phyloP scores from a whole-genome alignment of 2,113 vertebrate species.

The Paedocypris sp. region DNA sequence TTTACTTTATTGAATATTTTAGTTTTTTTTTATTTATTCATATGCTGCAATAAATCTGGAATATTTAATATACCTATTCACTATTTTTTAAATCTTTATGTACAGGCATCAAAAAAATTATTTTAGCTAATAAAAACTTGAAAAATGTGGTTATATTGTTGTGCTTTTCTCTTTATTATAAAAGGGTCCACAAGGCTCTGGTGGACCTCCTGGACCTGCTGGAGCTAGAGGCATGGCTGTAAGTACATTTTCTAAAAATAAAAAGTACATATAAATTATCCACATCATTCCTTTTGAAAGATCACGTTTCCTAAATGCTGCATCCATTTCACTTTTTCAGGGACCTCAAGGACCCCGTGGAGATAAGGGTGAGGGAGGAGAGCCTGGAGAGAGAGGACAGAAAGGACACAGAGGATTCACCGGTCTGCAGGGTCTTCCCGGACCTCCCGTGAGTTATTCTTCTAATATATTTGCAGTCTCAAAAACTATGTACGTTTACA shows the following conservation, averaged over 20 bases:
- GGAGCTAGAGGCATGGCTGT: constrained; percentile 89
- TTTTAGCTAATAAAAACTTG: no score
- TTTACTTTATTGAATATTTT: background rate
- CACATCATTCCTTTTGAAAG: no score
- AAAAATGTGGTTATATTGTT: background rate
- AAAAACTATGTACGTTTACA: background rate
- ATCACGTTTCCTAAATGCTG: background rate
- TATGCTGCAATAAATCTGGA: no score
- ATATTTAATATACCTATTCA: no score
- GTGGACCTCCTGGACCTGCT: constrained; percentile 78
- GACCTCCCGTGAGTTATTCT: constrained; percentile 80
- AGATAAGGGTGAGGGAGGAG: constrained; percentile 92
- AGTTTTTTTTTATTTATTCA: no score
- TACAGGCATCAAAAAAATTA: no score
- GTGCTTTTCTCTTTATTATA: background rate
- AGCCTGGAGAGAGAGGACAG: constrained; percentile 84
- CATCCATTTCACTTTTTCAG: constrained; percentile 48
- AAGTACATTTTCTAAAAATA: constrained; percentile 54
- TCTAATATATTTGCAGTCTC: background rate
- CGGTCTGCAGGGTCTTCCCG: constrained; percentile 90
- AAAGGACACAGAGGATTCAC: constrained; percentile 97
- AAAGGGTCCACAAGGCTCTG: constrained; percentile 91
- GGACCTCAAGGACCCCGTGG: constrained; percentile 93
- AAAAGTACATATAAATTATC: no score
- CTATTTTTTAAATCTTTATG: no score